phyloP scores from a whole-genome alignment of 1,140 invertebrate genomes.

The Rhopalosiphum maidis region DNA sequence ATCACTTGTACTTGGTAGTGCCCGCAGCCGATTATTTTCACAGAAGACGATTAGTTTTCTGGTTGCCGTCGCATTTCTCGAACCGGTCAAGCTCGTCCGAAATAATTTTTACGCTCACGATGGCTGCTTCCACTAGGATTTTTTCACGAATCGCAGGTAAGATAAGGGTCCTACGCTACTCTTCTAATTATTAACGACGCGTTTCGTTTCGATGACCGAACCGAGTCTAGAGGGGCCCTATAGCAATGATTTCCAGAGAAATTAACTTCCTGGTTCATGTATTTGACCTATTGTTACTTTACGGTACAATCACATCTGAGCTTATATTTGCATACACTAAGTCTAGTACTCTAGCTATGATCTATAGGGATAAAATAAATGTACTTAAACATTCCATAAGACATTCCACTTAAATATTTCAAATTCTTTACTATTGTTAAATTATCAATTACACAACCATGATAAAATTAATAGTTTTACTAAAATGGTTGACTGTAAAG shows the following conservation, averaged over 20 bases:
- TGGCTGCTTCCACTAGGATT: slow-evolving; percentile 36
- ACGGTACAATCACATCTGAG: neutral
- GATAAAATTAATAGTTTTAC: neutral
- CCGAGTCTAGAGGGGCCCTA: neutral
- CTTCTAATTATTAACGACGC: neutral
- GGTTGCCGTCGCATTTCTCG: neutral
- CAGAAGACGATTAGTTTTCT: neutral
- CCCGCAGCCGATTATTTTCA: neutral
- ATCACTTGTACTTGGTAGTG: slow-evolving; percentile 39
- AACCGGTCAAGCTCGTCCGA: neutral
- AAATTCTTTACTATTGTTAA: neutral
- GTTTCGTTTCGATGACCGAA: neutral
- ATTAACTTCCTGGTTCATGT: neutral
- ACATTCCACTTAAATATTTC: neutral
- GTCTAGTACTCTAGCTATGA: neutral
- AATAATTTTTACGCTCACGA: neutral
- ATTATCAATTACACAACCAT: neutral
- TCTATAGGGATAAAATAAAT: neutral
- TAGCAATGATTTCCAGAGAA: neutral
- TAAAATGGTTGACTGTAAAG: neutral
- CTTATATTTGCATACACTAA: neutral
- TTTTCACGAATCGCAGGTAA: slow-evolving; percentile 46
- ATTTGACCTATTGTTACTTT: neutral
- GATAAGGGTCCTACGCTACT: neutral
- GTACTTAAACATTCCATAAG: neutral